These are phyloP conservation scores for Prionchulus punctatus DNA, from an alignment of 2,888 invertebrate genomes.

Conservation along the genomic window DNA sequence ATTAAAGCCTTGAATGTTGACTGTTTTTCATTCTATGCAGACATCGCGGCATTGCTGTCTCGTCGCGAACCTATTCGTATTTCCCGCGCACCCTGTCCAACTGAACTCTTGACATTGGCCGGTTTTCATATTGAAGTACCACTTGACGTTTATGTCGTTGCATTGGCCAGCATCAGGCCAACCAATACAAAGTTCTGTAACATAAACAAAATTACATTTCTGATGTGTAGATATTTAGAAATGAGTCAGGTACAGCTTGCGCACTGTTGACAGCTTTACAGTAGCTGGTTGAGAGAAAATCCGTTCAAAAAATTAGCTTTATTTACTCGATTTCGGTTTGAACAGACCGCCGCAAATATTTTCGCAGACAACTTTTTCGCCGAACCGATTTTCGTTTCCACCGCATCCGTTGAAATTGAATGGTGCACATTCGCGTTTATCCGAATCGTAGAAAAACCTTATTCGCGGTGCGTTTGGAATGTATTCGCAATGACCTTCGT, in stretches of 20 bases:
- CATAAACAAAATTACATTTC: neutral
- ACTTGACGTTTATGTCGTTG: conserved; percentile 12
- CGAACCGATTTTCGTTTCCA: conserved; percentile 19
- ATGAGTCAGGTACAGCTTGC: too few relatives aligned
- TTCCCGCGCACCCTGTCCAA: conserved; percentile 19
- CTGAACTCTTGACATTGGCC: conserved; percentile 26
- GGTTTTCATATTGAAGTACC: conserved; percentile 25
- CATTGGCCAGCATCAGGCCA: neutral
- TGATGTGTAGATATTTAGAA: too few relatives aligned
- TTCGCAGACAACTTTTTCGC: conserved; percentile 14
- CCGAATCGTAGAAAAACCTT: conserved; percentile 14
- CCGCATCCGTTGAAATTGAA: conserved; percentile 17
- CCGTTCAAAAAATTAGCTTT: too few relatives aligned
- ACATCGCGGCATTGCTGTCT: neutral
- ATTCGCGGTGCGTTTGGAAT: conserved; percentile 8
- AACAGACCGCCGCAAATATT: conserved; percentile 12
- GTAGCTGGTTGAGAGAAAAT: too few relatives aligned
- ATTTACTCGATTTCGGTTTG: conserved; percentile 14
- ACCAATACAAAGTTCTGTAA: neutral
- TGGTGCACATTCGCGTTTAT: conserved; percentile 14
- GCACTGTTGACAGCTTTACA: too few relatives aligned
- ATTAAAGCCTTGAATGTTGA: too few relatives aligned
- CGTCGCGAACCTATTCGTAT: conserved; percentile 2
- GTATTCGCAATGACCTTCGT: conserved; percentile 16
- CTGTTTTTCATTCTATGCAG: too few relatives aligned